phyloP scores from a whole-genome alignment of 2,797 vertebrate genomes.

The Dermochelys coriacea region DNA sequence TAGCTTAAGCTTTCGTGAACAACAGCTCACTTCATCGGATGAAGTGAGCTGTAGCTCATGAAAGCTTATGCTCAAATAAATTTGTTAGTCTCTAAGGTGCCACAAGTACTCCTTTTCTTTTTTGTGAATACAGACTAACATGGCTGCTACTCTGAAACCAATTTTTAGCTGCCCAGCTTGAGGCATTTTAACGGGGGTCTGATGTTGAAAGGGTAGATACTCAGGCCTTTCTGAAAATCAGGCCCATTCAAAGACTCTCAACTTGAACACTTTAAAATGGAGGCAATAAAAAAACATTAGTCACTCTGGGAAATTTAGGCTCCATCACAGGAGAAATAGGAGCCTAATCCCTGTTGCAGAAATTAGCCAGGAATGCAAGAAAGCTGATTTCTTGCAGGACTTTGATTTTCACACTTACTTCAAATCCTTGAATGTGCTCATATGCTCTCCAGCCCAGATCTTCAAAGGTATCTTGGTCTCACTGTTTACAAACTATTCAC shows the following conservation, averaged over 20 bases:
- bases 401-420: neutral
- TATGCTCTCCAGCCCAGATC: neutral
- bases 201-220: neutral
- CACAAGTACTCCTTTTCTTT: too few relatives aligned
- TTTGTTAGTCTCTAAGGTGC: too few relatives aligned
- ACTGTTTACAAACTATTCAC: neutral
- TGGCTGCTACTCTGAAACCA: too few relatives aligned
- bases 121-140: too few relatives aligned
- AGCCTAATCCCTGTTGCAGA: neutral
- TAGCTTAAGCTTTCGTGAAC: too few relatives aligned
- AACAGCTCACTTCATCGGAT: too few relatives aligned
- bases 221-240: neutral
- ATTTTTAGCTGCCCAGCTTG: neutral
- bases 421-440: neutral
- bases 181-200: neutral
- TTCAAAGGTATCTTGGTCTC: neutral
- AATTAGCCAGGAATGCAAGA: neutral
- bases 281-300: neutral
- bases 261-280: neutral
- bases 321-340: neutral
- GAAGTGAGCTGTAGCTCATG: too few relatives aligned
- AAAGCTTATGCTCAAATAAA: too few relatives aligned
- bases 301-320: neutral
- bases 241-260: neutral
- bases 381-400: neutral